These are phyloP conservation scores for Mythimna pallens DNA, from an alignment of 2,888 invertebrate genomes.

Conservation along the genomic window DNA sequence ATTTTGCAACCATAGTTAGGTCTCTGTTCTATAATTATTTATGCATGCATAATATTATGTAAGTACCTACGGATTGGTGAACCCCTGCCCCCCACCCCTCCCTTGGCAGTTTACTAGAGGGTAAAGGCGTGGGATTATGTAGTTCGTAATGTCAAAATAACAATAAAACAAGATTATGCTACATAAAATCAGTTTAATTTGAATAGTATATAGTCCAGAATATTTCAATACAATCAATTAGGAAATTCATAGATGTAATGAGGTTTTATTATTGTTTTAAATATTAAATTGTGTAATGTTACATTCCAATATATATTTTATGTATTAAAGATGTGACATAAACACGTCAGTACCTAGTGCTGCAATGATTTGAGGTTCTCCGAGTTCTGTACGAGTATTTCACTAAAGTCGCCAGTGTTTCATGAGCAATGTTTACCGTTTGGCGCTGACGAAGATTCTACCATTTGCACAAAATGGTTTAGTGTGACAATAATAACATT, in stretches of 20 bases:
- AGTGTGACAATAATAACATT: not conserved
- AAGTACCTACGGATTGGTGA: too few species aligned
- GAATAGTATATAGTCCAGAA: slow-evolving; percentile 41
- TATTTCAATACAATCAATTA: slow-evolving; percentile 4
- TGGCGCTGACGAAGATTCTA: not conserved
- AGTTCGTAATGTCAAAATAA: not conserved
- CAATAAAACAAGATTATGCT: slow-evolving; percentile 38
- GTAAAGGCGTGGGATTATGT: too few species aligned
- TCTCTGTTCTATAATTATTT: too few species aligned
- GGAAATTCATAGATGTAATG: slow-evolving; percentile 11
- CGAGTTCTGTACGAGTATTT: not conserved
- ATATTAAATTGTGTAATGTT: slow-evolving; percentile 2
- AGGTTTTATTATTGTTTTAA: not conserved
- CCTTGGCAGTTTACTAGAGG: too few species aligned
- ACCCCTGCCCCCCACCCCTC: too few species aligned
- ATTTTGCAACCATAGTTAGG: too few species aligned
- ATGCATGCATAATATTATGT: too few species aligned
- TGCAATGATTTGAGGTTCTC: not conserved
- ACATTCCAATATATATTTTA: not conserved
- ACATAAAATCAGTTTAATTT: slow-evolving; percentile 53
- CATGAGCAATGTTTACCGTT: not conserved
- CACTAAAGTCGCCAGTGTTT: not conserved
- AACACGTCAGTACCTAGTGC: not conserved
- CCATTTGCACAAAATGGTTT: not conserved
- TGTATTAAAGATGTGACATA: not conserved